A percentile compares a stretch with the other conserved stretches of the same genome.
Evolutionary conservation across 2,113 vertebrate species (phyloP).

Genomic region (Lampris megalopsis): DNA sequence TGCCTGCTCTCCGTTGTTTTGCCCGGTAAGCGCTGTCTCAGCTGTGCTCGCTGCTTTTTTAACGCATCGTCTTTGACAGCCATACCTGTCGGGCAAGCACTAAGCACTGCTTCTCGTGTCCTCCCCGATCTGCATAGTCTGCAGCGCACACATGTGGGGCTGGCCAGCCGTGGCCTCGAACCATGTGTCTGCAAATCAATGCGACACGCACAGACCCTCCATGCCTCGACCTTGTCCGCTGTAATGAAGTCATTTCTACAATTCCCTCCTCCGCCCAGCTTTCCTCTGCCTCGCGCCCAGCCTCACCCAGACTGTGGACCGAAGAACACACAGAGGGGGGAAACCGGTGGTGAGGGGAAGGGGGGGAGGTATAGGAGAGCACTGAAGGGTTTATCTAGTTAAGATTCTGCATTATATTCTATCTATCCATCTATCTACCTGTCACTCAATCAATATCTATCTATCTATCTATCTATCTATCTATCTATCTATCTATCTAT

Average conservation of each 20-base stretch:
- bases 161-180: slow-evolving; percentile 18
- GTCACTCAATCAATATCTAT: no score
- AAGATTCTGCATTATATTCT: no score
- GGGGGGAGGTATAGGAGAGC: no score
- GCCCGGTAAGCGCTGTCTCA: slow-evolving; percentile 54
- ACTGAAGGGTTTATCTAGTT: no score
- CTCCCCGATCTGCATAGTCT: slow-evolving; percentile 50
- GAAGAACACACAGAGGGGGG: no score
- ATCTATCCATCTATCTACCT: no score
- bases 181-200: slow-evolving; percentile 63
- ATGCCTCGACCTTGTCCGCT: slow-evolving; percentile 60
- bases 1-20: slow-evolving; percentile 44
- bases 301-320: no score
- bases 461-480: no score
- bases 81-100: slow-evolving; percentile 69
- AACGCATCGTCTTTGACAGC: slow-evolving; percentile 55
- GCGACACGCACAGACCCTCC: slow-evolving; percentile 51
- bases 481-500: no score
- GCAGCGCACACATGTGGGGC: slow-evolving; percentile 18
- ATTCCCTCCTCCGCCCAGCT: slow-evolving; percentile 22
- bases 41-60: slow-evolving; percentile 52
- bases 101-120: slow-evolving; percentile 53
- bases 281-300: background rate
- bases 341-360: no score
- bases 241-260: slow-evolving; percentile 42